These are phyloP conservation scores for Cavia porcellus DNA, from an alignment of 2,113 vertebrate genomes.

Conservation along the genomic window DNA sequence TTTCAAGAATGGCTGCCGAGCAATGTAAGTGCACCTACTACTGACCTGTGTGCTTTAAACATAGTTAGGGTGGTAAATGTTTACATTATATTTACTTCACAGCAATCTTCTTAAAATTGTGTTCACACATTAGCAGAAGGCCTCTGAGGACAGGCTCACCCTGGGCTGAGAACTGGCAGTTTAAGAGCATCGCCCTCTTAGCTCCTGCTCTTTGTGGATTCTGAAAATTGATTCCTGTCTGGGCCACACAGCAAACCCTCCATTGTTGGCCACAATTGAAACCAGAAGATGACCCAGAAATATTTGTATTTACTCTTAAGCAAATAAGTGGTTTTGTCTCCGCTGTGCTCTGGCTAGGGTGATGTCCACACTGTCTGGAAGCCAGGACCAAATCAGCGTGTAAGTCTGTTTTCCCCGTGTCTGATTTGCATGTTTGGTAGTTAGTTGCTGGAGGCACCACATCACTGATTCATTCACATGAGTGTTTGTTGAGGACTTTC, in stretches of 20 bases:
- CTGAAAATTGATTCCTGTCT: background rate
- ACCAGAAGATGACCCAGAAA: background rate
- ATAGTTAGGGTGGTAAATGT: background rate
- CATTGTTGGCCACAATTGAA: conserved; percentile 13
- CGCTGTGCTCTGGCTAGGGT: background rate
- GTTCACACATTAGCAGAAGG: background rate
- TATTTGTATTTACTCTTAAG: conserved; percentile 8
- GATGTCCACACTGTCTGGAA: background rate
- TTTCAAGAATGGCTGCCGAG: background rate
- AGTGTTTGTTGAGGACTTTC: background rate
- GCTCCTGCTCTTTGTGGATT: background rate
- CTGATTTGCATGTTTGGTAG: background rate
- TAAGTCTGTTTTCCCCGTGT: background rate
- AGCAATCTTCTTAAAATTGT: background rate
- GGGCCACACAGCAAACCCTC: background rate
- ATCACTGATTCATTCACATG: background rate
- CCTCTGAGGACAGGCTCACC: background rate
- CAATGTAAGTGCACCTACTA: background rate
- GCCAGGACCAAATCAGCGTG: background rate
- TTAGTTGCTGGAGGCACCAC: background rate
- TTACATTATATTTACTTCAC: background rate
- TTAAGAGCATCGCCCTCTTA: background rate
- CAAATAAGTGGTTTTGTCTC: background rate
- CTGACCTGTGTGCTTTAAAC: background rate
- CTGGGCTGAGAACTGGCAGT: background rate